These are phyloP conservation scores for Dryococelus australis DNA, from an alignment of 2,888 invertebrate species.

Conservation along the genomic window DNA sequence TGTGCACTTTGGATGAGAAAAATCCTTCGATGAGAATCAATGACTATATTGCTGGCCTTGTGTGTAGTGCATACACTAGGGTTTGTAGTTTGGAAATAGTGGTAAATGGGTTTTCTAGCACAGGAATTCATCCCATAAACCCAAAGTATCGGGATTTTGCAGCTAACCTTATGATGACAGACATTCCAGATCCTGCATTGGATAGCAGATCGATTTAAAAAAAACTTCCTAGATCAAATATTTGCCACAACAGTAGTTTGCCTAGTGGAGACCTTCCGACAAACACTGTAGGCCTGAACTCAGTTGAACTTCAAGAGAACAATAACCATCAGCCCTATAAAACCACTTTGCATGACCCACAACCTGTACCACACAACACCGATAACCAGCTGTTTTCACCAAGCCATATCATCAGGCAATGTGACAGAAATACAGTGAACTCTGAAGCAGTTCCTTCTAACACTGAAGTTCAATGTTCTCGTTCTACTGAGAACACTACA, in stretches of 20 bases:
- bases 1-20: conserved; percentile 40
- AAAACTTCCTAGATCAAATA: background rate
- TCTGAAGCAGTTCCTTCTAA: background rate
- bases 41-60: conserved; percentile 43
- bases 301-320: background rate
- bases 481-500: background rate
- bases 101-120: conserved; percentile 31
- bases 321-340: background rate
- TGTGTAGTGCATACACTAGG: too few species aligned
- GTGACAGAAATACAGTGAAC: background rate
- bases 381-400: background rate
- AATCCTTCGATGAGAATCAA: conserved; percentile 43
- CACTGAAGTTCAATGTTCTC: background rate
- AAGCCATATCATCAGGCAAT: background rate
- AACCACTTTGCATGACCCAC: background rate
- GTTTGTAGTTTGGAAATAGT: conserved; percentile 38
- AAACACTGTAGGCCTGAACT: background rate
- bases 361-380: too few species aligned
- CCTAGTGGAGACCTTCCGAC: background rate
- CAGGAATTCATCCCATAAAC: conserved; percentile 33
- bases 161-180: background rate
- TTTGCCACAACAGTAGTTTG: background rate
- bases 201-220: background rate
- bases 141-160: conserved; percentile 24
- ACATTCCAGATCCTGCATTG: background rate